These are phyloP conservation scores for Datnioides undecimradiatus DNA, from an alignment of 2,113 vertebrate genomes.

Conservation along the genomic window DNA sequence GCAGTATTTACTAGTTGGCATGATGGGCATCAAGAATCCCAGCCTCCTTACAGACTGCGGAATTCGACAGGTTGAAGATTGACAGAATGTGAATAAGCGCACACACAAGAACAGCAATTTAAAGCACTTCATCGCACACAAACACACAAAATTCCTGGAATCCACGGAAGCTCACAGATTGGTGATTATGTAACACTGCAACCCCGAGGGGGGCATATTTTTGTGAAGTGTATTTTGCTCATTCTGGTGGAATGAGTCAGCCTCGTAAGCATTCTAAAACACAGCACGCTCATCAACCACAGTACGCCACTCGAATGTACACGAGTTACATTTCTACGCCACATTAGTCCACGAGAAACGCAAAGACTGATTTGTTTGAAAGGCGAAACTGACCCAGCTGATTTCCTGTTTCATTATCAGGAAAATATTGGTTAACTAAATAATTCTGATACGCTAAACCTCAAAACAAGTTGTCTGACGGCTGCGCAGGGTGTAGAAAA, in stretches of 20 bases:
- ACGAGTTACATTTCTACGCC: neutral
- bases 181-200: no score
- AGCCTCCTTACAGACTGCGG: neutral
- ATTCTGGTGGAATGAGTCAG: neutral
- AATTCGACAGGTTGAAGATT: neutral
- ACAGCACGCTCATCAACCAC: neutral
- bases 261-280: neutral
- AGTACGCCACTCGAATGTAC: neutral
- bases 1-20: neutral
- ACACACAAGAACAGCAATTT: neutral
- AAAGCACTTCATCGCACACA: neutral
- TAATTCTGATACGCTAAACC: no score
- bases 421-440: no score
- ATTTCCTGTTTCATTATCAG: no score
- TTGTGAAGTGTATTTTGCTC: neutral
- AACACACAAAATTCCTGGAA: neutral
- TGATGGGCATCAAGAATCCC: neutral
- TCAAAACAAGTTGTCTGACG: no score
- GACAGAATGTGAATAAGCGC: neutral
- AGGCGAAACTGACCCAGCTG: no score
- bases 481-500: no score
- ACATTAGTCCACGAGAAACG: no score
- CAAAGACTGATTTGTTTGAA: no score
- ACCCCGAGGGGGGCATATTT: no score
- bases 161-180: neutral